Evolutionary conservation across 2,113 vertebrate species (phyloP).

Genomic region (Erythrolamprus reginae): DNA sequence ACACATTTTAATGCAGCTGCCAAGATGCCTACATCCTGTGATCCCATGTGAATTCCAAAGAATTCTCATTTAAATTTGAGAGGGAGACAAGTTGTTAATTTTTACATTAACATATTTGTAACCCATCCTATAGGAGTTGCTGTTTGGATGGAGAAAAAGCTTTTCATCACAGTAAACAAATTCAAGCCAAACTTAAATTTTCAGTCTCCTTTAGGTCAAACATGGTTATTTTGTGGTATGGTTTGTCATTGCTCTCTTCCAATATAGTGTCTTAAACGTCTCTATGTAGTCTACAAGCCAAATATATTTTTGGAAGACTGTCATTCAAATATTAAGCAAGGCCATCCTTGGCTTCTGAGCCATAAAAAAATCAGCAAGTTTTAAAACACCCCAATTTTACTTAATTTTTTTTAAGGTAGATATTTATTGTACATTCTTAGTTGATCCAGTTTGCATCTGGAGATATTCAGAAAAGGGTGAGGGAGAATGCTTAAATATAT

Average conservation of each 20-base stretch:
- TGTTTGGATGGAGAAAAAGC: neutral
- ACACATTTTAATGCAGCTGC: neutral
- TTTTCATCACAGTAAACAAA: neutral
- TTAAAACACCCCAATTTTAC: neutral
- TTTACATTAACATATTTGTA: neutral
- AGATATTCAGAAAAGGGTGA: neutral
- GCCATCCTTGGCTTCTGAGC: neutral
- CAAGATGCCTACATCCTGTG: neutral
- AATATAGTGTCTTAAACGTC: neutral
- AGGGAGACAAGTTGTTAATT: neutral
- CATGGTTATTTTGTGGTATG: neutral
- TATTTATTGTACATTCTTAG: neutral
- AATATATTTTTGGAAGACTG: neutral
- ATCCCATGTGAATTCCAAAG: neutral
- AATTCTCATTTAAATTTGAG: neutral
- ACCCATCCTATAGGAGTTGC: neutral
- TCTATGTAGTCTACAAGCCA: neutral
- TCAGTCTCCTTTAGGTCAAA: neutral
- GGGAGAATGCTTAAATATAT: neutral
- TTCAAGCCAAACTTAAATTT: neutral
- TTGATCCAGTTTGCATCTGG: neutral
- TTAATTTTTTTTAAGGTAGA: neutral
- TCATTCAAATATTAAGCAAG: neutral
- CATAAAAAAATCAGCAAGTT: neutral
- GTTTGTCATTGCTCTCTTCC: neutral